Evolutionary conservation across 2,113 vertebrate genomes (phyloP).

Genomic region (Proteles cristata): DNA sequence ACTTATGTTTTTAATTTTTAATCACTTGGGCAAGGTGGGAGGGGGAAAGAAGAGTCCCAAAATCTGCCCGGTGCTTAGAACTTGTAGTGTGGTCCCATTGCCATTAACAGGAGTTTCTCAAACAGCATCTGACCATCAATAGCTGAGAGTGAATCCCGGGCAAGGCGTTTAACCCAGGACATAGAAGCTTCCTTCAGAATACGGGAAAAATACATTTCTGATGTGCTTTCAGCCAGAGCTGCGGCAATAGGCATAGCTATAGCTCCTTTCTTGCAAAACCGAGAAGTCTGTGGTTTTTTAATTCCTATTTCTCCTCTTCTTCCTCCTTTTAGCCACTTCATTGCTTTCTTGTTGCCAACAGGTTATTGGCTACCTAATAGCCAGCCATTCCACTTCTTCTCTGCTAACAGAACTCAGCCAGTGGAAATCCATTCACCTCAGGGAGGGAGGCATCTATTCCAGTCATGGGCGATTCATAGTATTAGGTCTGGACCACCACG

Average conservation of each 20-base stretch:
- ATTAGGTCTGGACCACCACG: neutral
- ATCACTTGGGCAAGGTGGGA: neutral
- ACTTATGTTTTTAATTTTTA: neutral
- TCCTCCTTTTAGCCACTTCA: neutral
- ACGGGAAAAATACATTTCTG: neutral
- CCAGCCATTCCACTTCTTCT: neutral
- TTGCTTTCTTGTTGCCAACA: neutral
- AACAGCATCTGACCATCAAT: neutral
- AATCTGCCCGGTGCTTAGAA: neutral
- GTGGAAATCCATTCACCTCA: neutral
- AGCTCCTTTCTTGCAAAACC: constrained; percentile 45
- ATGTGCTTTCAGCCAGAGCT: neutral
- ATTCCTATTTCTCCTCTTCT: neutral
- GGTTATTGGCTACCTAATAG: neutral
- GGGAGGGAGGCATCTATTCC: neutral
- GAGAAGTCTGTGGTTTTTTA: neutral
- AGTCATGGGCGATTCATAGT: fast-evolving
- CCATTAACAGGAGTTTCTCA: neutral
- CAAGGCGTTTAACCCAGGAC: neutral
- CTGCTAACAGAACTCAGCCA: neutral
- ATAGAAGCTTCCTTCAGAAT: neutral
- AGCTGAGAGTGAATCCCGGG: neutral
- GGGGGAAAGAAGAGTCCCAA: neutral
- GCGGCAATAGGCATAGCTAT: too few relatives aligned
- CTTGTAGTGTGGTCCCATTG: neutral